Percentiles rank a stretch among this genome's conserved stretches.
These are phyloP conservation scores for Cylas formicarius DNA, from an alignment of 1,140 invertebrate genomes.

Conservation along the genomic window DNA sequence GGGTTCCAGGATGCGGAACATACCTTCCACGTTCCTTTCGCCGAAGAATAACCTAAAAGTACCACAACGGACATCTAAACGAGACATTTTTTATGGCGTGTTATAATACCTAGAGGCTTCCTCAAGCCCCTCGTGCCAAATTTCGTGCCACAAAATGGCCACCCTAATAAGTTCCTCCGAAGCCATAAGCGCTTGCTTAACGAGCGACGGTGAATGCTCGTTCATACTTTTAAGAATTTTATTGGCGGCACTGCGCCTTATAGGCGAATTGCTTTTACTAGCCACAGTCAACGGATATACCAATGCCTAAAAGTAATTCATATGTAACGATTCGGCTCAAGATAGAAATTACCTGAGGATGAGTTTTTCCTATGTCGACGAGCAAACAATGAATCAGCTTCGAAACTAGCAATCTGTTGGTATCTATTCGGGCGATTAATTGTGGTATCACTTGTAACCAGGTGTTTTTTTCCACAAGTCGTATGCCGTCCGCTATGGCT, in stretches of 20 bases:
- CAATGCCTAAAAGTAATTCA: constrained; percentile 61
- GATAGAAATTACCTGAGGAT: constrained; percentile 50
- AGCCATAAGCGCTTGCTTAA: constrained; percentile 89
- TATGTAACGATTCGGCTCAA: not conserved
- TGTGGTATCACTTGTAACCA: constrained; percentile 99
- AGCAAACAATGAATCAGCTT: constrained; percentile 88
- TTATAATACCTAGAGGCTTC: constrained; percentile 69
- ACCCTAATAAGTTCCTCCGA: constrained; percentile 97
- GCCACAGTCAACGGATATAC: constrained; percentile 98
- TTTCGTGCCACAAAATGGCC: constrained; percentile 98
- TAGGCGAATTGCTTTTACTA: constrained; percentile 80
- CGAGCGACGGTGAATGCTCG: constrained; percentile 85
- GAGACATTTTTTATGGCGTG: constrained; percentile 3
- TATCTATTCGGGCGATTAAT: constrained; percentile 95
- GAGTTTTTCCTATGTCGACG: constrained; percentile 88
- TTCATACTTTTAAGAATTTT: constrained; percentile 94
- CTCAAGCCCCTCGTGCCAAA: constrained; percentile 98
- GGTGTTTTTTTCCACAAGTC: constrained; percentile 92
- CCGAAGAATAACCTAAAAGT: constrained; percentile 78
- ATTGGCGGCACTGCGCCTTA: constrained; percentile 83
- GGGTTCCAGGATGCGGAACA: constrained; percentile 93
- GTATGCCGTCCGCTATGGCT: constrained; percentile 84
- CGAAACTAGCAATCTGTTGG: constrained; percentile 77
- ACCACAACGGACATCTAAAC: constrained; percentile 2
- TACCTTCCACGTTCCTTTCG: constrained; percentile 87